Evolutionary conservation across 1,140 invertebrate species (phyloP), one percentile per base, ranked within the genome.

Genomic region (Orussus abietinus): DNA sequence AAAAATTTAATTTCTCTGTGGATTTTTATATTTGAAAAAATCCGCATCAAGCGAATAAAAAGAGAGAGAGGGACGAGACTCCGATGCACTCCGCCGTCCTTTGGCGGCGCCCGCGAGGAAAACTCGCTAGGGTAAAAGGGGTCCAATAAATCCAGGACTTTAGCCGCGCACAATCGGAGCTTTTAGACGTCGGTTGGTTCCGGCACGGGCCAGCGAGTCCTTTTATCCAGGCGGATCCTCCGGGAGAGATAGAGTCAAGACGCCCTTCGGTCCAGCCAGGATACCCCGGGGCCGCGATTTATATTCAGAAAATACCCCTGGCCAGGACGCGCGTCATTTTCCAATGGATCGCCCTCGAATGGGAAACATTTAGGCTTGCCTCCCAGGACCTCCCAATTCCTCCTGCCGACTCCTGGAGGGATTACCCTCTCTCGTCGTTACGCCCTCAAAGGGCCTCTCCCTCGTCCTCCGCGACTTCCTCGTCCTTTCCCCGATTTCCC

Each of bases 231-330:
- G 46, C 50, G 51, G 46, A 51, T 49, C 52, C 42, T 20, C 26
- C 32, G 21, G n/a, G n/a, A n/a, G n/a, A n/a, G n/a, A n/a, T n/a
- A n/a, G n/a, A n/a, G n/a, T n/a, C n/a, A n/a, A n/a, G n/a, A n/a
- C n/a, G n/a, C n/a, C n/a, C n/a, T n/a, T n/a, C n/a, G n/a, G n/a
- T n/a, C n/a, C n/a, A n/a, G n/a, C n/a, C n/a, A n/a, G n/a, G n/a
- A n/a, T n/a, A n/a, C n/a, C n/a, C n/a, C n/a, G n/a, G n/a, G n/a
- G 20, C 45, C 42, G 37, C 53, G 42, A 55, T 55, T 55, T 51
- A 55, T 55, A 55, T 55, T 55, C 53, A 51, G 42, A 51, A 51
- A 51, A 51, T 54, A 51, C 45, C 44, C 26, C 39, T 38, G 35
- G 19, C 42, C 34, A 33, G 38, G 38, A 37, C 44, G 39, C 49